Base-by-base conservation (phyloP, 2,797 vertebrate genomes). In the Chromis chromis region DNA sequence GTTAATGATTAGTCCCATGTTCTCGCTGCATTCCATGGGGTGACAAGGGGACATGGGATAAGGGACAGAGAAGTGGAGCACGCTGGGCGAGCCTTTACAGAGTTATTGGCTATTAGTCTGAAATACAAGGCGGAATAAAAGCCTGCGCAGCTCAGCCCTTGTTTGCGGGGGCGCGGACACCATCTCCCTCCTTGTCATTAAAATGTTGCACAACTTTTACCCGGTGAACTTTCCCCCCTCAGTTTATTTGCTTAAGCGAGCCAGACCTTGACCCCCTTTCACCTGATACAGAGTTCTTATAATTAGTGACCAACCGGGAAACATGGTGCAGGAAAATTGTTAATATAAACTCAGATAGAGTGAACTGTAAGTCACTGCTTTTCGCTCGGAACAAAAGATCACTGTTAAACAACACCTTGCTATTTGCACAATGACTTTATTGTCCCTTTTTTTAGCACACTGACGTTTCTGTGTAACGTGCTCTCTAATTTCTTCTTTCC, bases 1-100 rank as follows among this genome's bases (percentile, higher is more conserved):
- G 94, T 94, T 94, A 94, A 94, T 94, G 83, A 94, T 94, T 94
- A 94, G 90, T 94, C 92, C 91, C 91, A 93, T 91, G 92, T 90
- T 91, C 88, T 86, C 17, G 57, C 65, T 86, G 91, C 89, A 88
- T 90, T 92, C 88, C 89, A 83, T 36, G 75, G 84, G 81, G 88
- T 90, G 92, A 92, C 84, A 56, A 80, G 82, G 76, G 91, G 84
- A 91, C 89, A 89, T 90, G 86, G 90, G 91, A 91, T 81, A 83
- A 65, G 65, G 84, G 57, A 86, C 79, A 76, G 40, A 76, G 76
- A 68, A 62, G 59, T 46, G 50, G 62, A 76, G 75, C 65, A 54
- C 4, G 40, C 79, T 17, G 25, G 64, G 36, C 65, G 44, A 73
- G 55, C 27, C 76, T 67, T 70, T 13, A 60, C 40, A 49, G 22